Evolutionary conservation across 2,888 invertebrate genomes (phyloP), one percentile per base, ranked within the genome.

Genomic region (Margaritifera margaritifera): DNA sequence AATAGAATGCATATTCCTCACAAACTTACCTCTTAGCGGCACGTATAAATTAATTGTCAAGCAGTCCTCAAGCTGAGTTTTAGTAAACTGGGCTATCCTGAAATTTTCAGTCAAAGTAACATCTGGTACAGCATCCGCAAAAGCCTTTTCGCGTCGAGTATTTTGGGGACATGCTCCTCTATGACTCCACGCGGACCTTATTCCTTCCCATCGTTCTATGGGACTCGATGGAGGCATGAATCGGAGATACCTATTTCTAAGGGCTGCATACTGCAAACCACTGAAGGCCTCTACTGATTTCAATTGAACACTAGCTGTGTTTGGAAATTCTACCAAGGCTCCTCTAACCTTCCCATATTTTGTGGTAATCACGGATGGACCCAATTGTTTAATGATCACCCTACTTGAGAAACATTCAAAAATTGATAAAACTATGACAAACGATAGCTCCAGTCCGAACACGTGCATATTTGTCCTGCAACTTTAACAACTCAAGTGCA

Each of bases 201-300:
- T 95, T 55, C 95, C 96, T 68, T 94, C 93, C 97, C 97, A 91
- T 88, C 84, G 83, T 51, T 96, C 93, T 65, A 96, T 95, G 42
- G 96, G 96, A 72, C 95, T 95, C 25, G 97, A 96, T 25, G 98
- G 98, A 20, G 97, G 97, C 96, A 98, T 97, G 90, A 98, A 98
- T 72, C 98, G 93, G 72, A 98, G 91, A 69, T 94, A 94, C 8
- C 96, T 96, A 59, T 95, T 91, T 52, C 97, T 97, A 27, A 98
- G 95, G 62, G 96, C 96, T 42, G 97, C 98, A 90, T 98, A 98
- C 8, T 97, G 97, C 71, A 98, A 94, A 1, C 96, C 96, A 25
- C 94, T 92, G 91, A 95, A 96, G 82, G 94, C 95, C 90, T 96
- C 97, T 25, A 98, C 97, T 5, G 94, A 93, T 11, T 76, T 77